Evolutionary conservation across 2,113 vertebrate genomes (phyloP), one percentile per base, ranked within the genome.

Genomic region (Pseudopipra pipra): DNA sequence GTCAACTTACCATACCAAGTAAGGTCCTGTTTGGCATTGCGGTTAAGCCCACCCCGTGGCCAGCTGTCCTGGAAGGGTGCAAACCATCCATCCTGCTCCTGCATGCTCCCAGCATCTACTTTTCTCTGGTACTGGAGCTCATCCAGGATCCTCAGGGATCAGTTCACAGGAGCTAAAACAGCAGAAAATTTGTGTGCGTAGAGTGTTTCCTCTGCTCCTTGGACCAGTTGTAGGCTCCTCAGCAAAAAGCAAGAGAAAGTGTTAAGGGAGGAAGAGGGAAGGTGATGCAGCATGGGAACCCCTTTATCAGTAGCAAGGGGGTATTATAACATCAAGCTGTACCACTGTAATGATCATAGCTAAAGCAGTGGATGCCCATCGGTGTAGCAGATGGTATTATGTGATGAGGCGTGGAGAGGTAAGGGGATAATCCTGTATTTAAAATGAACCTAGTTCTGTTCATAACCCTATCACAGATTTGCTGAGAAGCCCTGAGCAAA

Each of bases 71-170:
- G 55, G 31, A 66, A 71, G 20, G 28, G 14, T 3, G 3, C 17
- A 87, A 46, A n/a, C 11, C 13, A 47, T 21, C 15, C 9, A 3
- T 70, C n/a, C 28, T 84, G 2, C 23, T 81, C 6, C 28, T 78
- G 11, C 12, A 21, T 25, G 11, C 15, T 71, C 24, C 31, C 18
- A 16, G 18, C 11, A 18, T 59, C 23, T 52, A 37, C 28, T 18
- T 75, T 93, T 75, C n/a, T 82, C 18, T 43, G 28, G 6, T 73
- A 14, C 24, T 25, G 37, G 74, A 84, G 23, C 35, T 89, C 27
- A 63, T 43, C 8, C 24, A 75, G 2, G 2, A 14, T 22, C 9
- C 3, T 24, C 0, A 1, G 10, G 8, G 19, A 3, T 14, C 33
- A 55, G 52, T 47, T 81, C 43, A 62, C 21, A 58, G 39, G 43